Conservation (phyloP, 2,888 invertebrate species). For the Sphaeridia pumilis region DNA sequence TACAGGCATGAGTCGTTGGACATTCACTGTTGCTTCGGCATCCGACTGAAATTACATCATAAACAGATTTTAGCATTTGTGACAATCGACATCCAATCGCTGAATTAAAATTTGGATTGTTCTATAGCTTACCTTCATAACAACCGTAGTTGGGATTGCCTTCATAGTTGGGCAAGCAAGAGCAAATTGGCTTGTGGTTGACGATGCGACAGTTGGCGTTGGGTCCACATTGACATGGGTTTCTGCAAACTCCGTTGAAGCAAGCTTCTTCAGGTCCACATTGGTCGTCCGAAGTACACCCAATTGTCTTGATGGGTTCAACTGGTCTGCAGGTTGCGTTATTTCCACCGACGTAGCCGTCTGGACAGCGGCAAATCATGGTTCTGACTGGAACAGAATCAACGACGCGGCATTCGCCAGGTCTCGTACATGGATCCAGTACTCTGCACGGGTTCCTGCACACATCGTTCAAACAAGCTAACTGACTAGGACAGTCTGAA, state of each 20-base stretch:
- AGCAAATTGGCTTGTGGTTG: conserved; percentile 41
- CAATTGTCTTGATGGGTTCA: conserved; percentile 42
- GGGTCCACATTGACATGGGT: conserved; percentile 75
- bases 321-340: conserved; percentile 63
- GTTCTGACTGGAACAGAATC: conserved; percentile 74
- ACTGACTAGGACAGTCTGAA: conserved; percentile 62
- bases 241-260: conserved; percentile 70
- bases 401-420: conserved; percentile 68
- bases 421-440: conserved; percentile 64
- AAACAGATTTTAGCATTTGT: not conserved
- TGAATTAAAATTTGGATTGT: not conserved
- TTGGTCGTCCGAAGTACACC: conserved; percentile 66
- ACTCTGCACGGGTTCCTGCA: conserved; percentile 72
- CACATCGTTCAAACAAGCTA: conserved; percentile 67
- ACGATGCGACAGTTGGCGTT: conserved; percentile 38
- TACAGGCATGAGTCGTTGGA: conserved; percentile 67
- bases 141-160: conserved; percentile 36
- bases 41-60: conserved; percentile 42
- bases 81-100: not conserved
- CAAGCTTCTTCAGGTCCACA: conserved; percentile 69
- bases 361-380: conserved; percentile 78
- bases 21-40: conserved; percentile 67
- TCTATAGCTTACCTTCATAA: conserved; percentile 28
- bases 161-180: conserved; percentile 38
- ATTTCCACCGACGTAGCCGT: conserved; percentile 68